Evolutionary conservation across 2,113 vertebrate species (phyloP).

Genomic region (Podarcis raffonei): DNA sequence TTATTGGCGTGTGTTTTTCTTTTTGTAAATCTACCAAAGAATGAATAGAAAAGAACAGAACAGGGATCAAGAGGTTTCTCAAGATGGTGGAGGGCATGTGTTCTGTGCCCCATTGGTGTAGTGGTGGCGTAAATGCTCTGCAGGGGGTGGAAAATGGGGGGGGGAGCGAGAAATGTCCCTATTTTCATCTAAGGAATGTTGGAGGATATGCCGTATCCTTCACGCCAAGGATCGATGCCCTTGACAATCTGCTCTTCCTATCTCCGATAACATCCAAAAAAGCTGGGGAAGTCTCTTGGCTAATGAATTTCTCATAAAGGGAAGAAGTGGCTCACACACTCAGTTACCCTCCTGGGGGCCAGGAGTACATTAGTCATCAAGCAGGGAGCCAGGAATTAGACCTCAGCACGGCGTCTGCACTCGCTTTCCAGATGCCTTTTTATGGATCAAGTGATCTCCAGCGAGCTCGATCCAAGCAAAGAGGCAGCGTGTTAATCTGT

Average conservation of each 20-base stretch:
- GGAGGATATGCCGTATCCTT: background rate
- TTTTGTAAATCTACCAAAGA: too few relatives aligned
- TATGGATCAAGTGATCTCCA: slow-evolving; percentile 52
- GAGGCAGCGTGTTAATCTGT: slow-evolving; percentile 65
- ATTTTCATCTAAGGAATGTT: too few relatives aligned
- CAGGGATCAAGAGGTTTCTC: too few relatives aligned
- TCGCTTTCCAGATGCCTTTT: slow-evolving; percentile 56
- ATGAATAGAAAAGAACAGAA: too few relatives aligned
- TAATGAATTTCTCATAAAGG: slow-evolving; percentile 41
- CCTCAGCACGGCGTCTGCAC: slow-evolving; percentile 37
- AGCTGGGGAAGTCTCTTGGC: background rate
- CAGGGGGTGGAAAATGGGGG: too few relatives aligned
- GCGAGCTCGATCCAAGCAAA: slow-evolving; percentile 30
- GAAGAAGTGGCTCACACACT: slow-evolving; percentile 47
- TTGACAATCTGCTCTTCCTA: background rate
- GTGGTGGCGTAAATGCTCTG: too few relatives aligned
- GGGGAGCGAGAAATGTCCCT: too few relatives aligned
- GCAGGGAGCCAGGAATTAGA: slow-evolving; percentile 32
- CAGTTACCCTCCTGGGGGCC: slow-evolving; percentile 11
- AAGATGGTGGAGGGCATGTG: too few relatives aligned
- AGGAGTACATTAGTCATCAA: slow-evolving; percentile 40
- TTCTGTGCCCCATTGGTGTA: too few relatives aligned
- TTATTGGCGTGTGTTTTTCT: too few relatives aligned
- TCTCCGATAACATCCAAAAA: slow-evolving; percentile 30
- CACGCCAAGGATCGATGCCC: background rate